These are phyloP conservation scores for Lepisosteus oculatus DNA, from an alignment of 2,113 vertebrate species.

Conservation along the genomic window DNA sequence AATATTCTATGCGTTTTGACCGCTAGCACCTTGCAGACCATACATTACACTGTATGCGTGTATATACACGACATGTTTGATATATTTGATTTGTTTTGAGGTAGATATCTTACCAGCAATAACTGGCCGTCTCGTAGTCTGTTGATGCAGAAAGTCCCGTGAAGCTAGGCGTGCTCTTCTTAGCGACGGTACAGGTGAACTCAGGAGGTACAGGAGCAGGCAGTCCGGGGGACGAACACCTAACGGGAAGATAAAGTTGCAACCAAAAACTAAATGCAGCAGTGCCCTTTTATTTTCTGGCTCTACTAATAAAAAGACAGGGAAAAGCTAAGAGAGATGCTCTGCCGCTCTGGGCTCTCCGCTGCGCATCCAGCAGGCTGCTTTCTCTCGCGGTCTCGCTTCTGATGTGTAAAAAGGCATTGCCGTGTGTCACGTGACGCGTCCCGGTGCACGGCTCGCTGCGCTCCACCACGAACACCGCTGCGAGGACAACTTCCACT, in stretches of 20 bases:
- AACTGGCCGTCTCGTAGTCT: background rate
- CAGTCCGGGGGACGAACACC: background rate
- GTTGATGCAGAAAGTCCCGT: conserved; percentile 7
- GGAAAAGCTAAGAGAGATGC: background rate
- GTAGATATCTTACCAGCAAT: conserved; percentile 7
- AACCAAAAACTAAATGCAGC: too few species aligned
- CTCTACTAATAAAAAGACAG: too few species aligned
- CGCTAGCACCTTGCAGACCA: too few species aligned
- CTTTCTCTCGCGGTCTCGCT: conserved; percentile 12
- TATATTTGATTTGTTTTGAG: too few species aligned
- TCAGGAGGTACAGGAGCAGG: background rate
- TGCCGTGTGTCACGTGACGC: conserved; percentile 11
- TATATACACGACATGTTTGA: too few species aligned
- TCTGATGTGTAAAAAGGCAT: conserved; percentile 5
- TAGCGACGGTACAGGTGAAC: conserved; percentile 15
- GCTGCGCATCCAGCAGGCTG: background rate
- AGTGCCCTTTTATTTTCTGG: too few species aligned
- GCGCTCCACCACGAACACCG: background rate
- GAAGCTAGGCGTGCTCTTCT: conserved; percentile 11
- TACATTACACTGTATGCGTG: too few species aligned
- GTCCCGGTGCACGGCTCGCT: background rate
- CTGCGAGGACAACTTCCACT: background rate
- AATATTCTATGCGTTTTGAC: too few species aligned
- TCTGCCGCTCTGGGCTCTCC: background rate
- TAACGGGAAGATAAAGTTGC: too few species aligned